Evolutionary conservation across 2,113 vertebrate species (phyloP).

Genomic region (Tautogolabrus adspersus): DNA sequence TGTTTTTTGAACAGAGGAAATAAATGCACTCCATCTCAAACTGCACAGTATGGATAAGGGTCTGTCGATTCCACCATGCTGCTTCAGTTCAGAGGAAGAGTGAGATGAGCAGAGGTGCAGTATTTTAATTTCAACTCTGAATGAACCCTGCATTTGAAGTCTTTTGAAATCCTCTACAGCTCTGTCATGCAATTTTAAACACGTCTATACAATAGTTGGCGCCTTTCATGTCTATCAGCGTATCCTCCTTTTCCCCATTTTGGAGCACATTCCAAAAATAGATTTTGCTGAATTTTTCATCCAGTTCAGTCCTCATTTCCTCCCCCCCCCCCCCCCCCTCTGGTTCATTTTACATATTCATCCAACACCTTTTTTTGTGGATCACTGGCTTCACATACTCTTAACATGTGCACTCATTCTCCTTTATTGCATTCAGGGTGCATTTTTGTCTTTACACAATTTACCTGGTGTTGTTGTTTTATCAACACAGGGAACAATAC

Average conservation of each 20-base stretch:
- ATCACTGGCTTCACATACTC: slow-evolving; percentile 9
- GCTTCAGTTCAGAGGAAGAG: slow-evolving; percentile 27
- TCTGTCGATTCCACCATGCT: background rate
- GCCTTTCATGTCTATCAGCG: slow-evolving; percentile 74
- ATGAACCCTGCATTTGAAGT: slow-evolving; percentile 81
- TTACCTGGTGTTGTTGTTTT: too few species aligned
- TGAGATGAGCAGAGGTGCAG: slow-evolving; percentile 55
- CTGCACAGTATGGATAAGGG: background rate
- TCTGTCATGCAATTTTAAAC: slow-evolving; percentile 78
- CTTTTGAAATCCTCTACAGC: slow-evolving; percentile 80
- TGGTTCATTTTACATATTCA: slow-evolving; percentile 41
- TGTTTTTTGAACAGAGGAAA: too few species aligned
- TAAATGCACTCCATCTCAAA: background rate
- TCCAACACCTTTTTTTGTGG: slow-evolving; percentile 2
- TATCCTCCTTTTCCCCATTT: slow-evolving; percentile 50
- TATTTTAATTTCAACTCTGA: slow-evolving; percentile 79
- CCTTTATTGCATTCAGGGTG: background rate
- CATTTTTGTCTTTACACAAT: too few species aligned
- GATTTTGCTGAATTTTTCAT: slow-evolving; percentile 63
- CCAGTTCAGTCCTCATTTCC: slow-evolving; percentile 31
- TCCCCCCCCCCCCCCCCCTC: slow-evolving; percentile 17
- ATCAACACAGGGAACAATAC: too few species aligned
- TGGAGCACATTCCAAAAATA: slow-evolving; percentile 65
- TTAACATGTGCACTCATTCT: slow-evolving; percentile 1
- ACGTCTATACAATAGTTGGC: slow-evolving; percentile 68